A percentile compares a stretch with the other conserved stretches of the same genome.
phyloP scores from a whole-genome alignment of 1,140 invertebrate species.

The Melitaea cinxia region DNA sequence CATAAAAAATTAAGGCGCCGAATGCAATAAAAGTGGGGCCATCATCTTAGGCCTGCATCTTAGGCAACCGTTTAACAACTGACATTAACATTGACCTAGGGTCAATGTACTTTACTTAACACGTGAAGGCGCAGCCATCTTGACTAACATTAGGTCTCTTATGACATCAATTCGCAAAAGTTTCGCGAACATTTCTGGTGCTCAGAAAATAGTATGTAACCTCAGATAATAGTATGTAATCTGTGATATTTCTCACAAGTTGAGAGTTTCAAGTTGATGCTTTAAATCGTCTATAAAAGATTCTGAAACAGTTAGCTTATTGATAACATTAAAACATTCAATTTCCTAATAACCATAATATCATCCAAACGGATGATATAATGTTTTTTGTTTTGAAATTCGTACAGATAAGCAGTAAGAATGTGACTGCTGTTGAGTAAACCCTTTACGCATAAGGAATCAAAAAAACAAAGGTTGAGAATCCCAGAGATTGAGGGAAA shows the following conservation, averaged over 20 bases:
- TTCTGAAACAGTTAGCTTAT: too few species aligned
- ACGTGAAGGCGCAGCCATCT: slow-evolving; percentile 59
- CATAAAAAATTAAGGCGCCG: slow-evolving; percentile 8
- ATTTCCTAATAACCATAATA: too few species aligned
- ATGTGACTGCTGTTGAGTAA: too few species aligned
- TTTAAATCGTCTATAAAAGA: too few species aligned
- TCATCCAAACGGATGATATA: too few species aligned
- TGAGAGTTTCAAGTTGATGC: neutral
- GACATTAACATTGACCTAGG: slow-evolving; percentile 72
- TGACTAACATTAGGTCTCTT: slow-evolving; percentile 20
- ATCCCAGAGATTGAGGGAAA: too few species aligned
- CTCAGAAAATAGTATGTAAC: neutral
- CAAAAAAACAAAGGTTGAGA: too few species aligned
- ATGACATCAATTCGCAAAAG: slow-evolving; percentile 51
- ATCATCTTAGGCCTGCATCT: too few species aligned
- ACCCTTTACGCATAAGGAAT: too few species aligned
- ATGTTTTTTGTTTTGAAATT: too few species aligned
- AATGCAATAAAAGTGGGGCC: slow-evolving; percentile 27
- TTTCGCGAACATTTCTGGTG: slow-evolving; percentile 14
- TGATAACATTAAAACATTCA: too few species aligned
- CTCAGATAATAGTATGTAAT: neutral
- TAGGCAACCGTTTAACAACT: slow-evolving; percentile 54
- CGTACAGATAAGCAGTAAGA: too few species aligned
- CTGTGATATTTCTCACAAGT: slow-evolving; percentile 8
- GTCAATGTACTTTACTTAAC: slow-evolving; percentile 68